These are phyloP conservation scores for Origma solitaria DNA, from an alignment of 2,113 vertebrate genomes.

Conservation along the genomic window DNA sequence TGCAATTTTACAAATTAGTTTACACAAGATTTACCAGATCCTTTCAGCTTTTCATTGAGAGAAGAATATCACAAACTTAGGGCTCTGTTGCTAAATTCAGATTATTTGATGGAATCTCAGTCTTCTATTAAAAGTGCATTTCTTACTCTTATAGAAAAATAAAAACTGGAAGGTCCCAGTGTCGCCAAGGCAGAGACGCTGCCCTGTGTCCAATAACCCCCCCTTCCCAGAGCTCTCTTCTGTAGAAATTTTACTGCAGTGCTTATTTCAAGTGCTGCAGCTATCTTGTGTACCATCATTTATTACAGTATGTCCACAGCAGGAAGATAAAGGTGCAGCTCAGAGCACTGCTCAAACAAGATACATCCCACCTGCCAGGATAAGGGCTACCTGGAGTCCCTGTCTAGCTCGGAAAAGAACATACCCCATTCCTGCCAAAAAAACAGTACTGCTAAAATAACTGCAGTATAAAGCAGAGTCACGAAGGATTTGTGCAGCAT, in stretches of 20 bases:
- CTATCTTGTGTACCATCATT: neutral
- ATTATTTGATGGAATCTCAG: neutral
- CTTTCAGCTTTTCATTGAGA: neutral
- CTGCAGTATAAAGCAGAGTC: neutral
- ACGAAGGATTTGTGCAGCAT: neutral
- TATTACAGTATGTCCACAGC: neutral
- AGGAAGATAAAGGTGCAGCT: neutral
- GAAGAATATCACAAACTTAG: neutral
- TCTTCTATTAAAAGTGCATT: neutral
- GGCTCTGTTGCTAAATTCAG: neutral
- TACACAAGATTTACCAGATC: neutral
- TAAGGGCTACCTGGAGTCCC: neutral
- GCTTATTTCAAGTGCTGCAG: neutral
- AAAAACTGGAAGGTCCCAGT: neutral
- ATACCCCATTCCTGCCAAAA: neutral
- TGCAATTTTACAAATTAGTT: neutral
- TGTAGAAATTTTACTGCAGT: neutral
- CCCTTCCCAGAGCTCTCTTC: neutral
- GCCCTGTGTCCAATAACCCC: neutral
- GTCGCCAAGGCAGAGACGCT: neutral
- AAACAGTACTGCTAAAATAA: neutral
- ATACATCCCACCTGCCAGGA: neutral
- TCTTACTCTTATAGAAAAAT: neutral
- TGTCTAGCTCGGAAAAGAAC: neutral
- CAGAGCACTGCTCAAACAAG: neutral